phyloP scores from a whole-genome alignment of 2,113 vertebrate genomes.

The Pterophyllum scalare region DNA sequence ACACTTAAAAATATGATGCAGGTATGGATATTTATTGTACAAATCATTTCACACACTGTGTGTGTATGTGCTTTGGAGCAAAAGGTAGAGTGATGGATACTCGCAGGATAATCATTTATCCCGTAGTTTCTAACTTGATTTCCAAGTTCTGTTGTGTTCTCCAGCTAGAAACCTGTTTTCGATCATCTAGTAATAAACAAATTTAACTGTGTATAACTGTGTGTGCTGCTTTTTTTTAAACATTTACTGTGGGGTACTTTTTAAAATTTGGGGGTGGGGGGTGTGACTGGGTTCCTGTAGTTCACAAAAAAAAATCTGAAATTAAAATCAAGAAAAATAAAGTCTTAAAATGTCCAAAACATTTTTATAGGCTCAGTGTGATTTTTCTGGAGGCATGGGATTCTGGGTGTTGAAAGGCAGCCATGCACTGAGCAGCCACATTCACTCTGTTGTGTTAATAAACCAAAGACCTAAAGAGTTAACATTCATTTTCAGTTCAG shows the following conservation, averaged over 20 bases:
- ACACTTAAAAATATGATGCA: constrained; percentile 28
- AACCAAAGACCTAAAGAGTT: not conserved
- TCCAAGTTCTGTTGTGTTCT: constrained; percentile 39
- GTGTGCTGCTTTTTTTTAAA: not conserved
- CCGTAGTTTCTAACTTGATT: constrained; percentile 32
- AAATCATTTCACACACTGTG: constrained; percentile 65
- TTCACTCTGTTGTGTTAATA: not conserved
- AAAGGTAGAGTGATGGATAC: constrained; percentile 13
- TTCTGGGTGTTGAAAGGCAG: not conserved
- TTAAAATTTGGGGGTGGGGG: not conserved
- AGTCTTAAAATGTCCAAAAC: not conserved
- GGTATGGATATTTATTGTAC: constrained; percentile 60
- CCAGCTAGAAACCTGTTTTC: constrained; percentile 54
- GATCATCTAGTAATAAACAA: constrained; percentile 64
- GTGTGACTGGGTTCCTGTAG: not conserved
- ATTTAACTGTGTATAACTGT: constrained; percentile 8
- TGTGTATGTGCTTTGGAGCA: constrained; percentile 43
- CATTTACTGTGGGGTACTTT: not conserved
- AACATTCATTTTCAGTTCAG: not conserved
- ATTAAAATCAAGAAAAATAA: not conserved
- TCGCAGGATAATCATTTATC: constrained; percentile 1
- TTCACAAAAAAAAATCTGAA: not conserved
- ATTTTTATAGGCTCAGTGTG: not conserved
- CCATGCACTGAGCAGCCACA: not conserved
- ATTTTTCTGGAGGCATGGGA: not conserved